Base-by-base conservation (phyloP, 2,113 vertebrate species). In the Natator depressus region DNA sequence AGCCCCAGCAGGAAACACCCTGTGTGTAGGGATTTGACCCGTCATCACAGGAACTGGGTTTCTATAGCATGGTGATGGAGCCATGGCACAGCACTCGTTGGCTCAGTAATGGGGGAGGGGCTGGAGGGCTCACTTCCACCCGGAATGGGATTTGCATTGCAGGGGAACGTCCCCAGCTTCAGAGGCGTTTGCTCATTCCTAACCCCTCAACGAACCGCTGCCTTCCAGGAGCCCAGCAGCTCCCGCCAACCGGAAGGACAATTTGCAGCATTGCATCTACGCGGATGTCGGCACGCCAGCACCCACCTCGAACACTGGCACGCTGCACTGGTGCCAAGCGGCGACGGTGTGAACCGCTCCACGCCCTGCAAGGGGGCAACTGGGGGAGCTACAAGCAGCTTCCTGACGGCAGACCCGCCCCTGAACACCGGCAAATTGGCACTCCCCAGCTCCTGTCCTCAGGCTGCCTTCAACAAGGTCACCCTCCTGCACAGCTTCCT, bases 401-500 rank as follows among this genome's bases (percentile, higher is more conserved):
- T 22, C 54, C 54, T 47, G 47, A 47, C 47, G 2, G 47, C 47
- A 47, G 47, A 47, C 47, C 47, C 7, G 47, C 47, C 47, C 47
- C 47, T 55, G 24, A 22, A 55, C 54, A 31, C 29, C 2, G 29
- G 25, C 5, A 29, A 65, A 65, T 65, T 16, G 29, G 42, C 79
- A 42, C 55, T 75, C 24, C 0, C 84, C 20, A 1, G 14, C 62
- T 62, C 54, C 53, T 13, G 65, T 89, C 95, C 87, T 54, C 22
- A 82, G 91, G 84, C 81, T 89, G 93, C 84, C 82, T 82, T 76
- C 50, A 88, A 88, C 95, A 97, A 97, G 92, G 96, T 92, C 27
- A 89, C 0, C 0, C 82, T 85, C 91, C 69, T 25, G 57, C 75
- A 19, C 90, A 35, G 19, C 35, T 72, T 82, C 29, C n/a, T 38